Evolutionary conservation across 2,113 vertebrate genomes (phyloP).

Genomic region (Panthera tigris): DNA sequence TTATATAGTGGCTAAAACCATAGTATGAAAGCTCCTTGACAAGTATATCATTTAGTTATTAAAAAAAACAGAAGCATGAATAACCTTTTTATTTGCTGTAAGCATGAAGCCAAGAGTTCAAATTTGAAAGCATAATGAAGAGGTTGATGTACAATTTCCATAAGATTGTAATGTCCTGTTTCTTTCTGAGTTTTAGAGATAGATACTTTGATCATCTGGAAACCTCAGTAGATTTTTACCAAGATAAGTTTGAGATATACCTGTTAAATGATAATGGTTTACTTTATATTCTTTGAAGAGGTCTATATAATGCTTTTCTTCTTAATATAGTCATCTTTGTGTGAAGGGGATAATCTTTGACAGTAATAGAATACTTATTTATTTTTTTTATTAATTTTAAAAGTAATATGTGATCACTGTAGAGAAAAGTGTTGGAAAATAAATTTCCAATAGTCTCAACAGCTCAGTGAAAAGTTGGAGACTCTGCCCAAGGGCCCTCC

Average conservation of each 20-base stretch:
- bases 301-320: not conserved
- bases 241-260: not conserved
- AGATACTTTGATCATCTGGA: not conserved
- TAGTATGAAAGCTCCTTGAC: conserved; percentile 11
- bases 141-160: not conserved
- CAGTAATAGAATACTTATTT: not conserved
- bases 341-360: not conserved
- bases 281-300: not conserved
- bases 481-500: not conserved
- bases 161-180: not conserved
- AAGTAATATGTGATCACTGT: not conserved
- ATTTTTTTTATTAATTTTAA: not conserved
- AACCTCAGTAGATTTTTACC: not conserved
- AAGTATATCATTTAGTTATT: conserved; percentile 32
- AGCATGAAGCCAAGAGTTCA: not conserved
- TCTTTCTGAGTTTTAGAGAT: not conserved
- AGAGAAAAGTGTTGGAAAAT: not conserved
- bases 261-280: not conserved
- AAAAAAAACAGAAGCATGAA: not conserved
- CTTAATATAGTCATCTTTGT: not conserved
- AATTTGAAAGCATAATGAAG: not conserved
- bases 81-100: conserved; percentile 26
- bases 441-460: not conserved
- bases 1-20: conserved; percentile 33
- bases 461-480: not conserved